Percentiles rank a stretch among this genome's conserved stretches.
Conservation (phyloP, 2,113 vertebrate species). For the human (Homo sapiens) region GRCh38 chr12:91179001-91179500, state of each 20-base stretch:
- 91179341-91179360: constrained; percentile 39
- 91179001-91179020: not conserved
- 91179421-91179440: not conserved
- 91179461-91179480: constrained; percentile 33
- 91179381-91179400: not conserved
- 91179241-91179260: not conserved
- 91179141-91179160: not conserved
- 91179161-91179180: not conserved
- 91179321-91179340: not conserved
- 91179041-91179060: not conserved
- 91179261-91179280: not conserved
- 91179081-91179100: not conserved
- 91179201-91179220: not conserved
- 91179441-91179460: constrained; percentile 25
- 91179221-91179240: not conserved
- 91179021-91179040: not conserved
- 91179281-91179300: not conserved
- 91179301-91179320: not conserved
- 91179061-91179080: not conserved
- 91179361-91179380: constrained; percentile 10
- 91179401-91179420: not conserved
- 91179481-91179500: constrained; percentile 75
- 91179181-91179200: not conserved
- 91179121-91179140: not conserved
- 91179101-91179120: not conserved